Evolutionary conservation across 2,888 invertebrate species (phyloP).

Genomic region (Autographa pulchrina): DNA sequence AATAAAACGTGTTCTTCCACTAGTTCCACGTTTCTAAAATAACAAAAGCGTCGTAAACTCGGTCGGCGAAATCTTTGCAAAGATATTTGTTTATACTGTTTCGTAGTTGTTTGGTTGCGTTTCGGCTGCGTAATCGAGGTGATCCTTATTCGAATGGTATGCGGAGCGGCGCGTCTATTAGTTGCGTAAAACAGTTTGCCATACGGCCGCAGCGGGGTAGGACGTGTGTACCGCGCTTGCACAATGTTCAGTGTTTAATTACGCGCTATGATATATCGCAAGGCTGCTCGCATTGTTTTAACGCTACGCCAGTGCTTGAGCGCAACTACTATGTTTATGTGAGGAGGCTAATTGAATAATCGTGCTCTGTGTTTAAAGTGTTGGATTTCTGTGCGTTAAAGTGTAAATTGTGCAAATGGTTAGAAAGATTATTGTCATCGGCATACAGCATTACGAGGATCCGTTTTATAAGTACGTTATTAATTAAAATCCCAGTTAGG

Average conservation of each 20-base stretch:
- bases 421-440: conserved; percentile 85
- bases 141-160: conserved; percentile 86
- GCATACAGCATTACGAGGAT: conserved; percentile 85
- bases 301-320: conserved; percentile 68
- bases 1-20: conserved; percentile 44
- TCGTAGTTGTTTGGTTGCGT: conserved; percentile 76
- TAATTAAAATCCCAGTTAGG: conserved; percentile 18
- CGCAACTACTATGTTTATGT: conserved; percentile 74
- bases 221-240: conserved; percentile 70
- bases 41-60: conserved; percentile 62
- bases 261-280: conserved; percentile 75
- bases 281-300: conserved; percentile 75
- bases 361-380: conserved; percentile 68
- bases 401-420: conserved; percentile 79
- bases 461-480: conserved; percentile 84
- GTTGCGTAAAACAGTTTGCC: conserved; percentile 80
- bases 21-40: conserved; percentile 62
- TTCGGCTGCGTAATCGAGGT: conserved; percentile 82
- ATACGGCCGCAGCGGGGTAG: conserved; percentile 68
- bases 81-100: conserved; percentile 78
- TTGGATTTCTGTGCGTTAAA: conserved; percentile 67
- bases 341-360: conserved; percentile 72
- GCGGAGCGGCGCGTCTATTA: conserved; percentile 75
- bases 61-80: conserved; percentile 69
- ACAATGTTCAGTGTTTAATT: conserved; percentile 69